Base-by-base conservation (phyloP, 2,797 vertebrate genomes). In the Percopsis omiscomaycus region DNA sequence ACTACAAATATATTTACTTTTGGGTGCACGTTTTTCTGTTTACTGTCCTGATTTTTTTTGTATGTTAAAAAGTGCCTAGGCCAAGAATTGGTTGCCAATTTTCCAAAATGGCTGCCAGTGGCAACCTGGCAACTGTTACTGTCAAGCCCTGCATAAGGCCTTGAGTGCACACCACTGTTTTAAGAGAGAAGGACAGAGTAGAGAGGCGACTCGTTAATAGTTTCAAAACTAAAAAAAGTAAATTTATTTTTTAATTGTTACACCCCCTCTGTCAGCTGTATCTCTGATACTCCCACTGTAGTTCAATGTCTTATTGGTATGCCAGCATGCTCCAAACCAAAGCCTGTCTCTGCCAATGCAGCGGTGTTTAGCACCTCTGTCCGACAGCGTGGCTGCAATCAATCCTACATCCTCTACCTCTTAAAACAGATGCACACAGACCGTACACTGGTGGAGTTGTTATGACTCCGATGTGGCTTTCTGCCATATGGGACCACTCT, bases 221-320 rank as follows among this genome's bases (percentile, higher is more conserved):
- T 22, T 37, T 5, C 32, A 37, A 37, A 37, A 8, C 32, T 6
- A 37, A 37, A 37, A 37, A 37, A 37, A 37, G 32, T 37, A 37
- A 37, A 72, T 46, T 64, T 67, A 57, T 65, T 72, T 58, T 63
- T 50, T 65, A 45, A 50, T 53, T 70, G 74, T 68, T 69, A 49
- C 3, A 11, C 75, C 71, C 56, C 68, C 57, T 59, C 66, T 59
- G 62, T 77, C 58, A 69, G 59, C 6, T 57, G 66, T 59, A 53
- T 65, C 68, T 76, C 49, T 66, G 61, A 32, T 55, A 54, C 45
- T 59, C 67, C 29, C 30, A 59, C 55, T 68, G 45, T 56, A n/a
- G 65, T 70, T 80, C 79, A 71, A 37, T 75, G 63, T 45, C 61
- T 80, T 80, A 78, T 77, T 79, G 79, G 75, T 79, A 79, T 71